phyloP scores from a whole-genome alignment of 2,797 vertebrate genomes.

The Coluber constrictor region DNA sequence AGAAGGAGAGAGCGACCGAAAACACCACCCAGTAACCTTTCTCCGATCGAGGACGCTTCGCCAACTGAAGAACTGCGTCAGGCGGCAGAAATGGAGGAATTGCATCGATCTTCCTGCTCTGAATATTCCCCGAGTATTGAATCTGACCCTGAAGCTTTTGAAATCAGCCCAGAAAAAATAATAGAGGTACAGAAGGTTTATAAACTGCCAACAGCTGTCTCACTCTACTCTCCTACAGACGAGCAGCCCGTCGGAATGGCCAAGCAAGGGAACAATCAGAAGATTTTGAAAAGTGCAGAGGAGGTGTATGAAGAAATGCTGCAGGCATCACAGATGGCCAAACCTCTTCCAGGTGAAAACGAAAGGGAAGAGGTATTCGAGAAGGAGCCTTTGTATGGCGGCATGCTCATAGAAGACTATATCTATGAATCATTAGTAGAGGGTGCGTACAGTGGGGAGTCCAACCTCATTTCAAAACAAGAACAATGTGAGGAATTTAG shows the following conservation, averaged over 20 bases:
- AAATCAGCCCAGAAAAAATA: slow-evolving; percentile 85
- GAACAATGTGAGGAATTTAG: slow-evolving; percentile 72
- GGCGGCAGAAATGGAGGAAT: slow-evolving; percentile 80
- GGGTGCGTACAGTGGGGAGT: slow-evolving; percentile 76
- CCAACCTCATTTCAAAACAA: slow-evolving; percentile 66
- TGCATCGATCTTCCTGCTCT: slow-evolving; percentile 83
- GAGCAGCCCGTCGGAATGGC: slow-evolving; percentile 70
- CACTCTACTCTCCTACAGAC: slow-evolving; percentile 90
- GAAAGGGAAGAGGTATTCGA: slow-evolving; percentile 86
- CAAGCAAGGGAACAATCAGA: slow-evolving; percentile 70
- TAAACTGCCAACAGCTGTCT: slow-evolving; percentile 88
- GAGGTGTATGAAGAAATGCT: slow-evolving; percentile 94
- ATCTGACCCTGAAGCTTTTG: slow-evolving; percentile 92
- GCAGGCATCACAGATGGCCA: slow-evolving; percentile 83
- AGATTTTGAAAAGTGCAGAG: slow-evolving; percentile 86
- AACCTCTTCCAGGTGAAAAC: slow-evolving; percentile 77
- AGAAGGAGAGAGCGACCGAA: slow-evolving; percentile 90
- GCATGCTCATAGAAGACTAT: slow-evolving; percentile 97
- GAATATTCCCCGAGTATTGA: slow-evolving; percentile 90
- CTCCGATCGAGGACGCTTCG: slow-evolving; percentile 85
- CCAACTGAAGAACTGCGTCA: slow-evolving; percentile 85
- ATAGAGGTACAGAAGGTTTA: slow-evolving; percentile 91
- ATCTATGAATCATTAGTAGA: slow-evolving; percentile 96
- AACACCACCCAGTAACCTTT: slow-evolving; percentile 95
- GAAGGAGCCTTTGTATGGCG: slow-evolving; percentile 92